phyloP scores from a whole-genome alignment of 1,140 invertebrate species.

The Propsilocerus akamusi region DNA sequence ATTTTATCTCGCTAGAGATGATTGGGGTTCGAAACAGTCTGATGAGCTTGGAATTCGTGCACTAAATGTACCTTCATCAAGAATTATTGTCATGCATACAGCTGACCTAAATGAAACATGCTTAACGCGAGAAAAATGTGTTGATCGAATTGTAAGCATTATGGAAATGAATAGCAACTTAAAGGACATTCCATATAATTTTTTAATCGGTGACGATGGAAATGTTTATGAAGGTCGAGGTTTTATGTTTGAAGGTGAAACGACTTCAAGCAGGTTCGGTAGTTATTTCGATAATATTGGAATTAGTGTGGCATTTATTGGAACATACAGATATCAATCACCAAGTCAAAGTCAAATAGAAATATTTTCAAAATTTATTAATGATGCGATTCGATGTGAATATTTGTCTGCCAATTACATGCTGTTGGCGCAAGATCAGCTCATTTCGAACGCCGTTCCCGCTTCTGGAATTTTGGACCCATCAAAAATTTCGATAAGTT shows the following conservation, averaged over 20 bases:
- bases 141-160: too few species aligned
- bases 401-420: neutral
- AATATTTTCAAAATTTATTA: neutral
- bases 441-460: neutral
- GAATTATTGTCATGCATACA: too few species aligned
- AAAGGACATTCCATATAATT: conserved; percentile 33
- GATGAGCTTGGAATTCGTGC: too few species aligned
- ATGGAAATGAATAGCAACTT: too few species aligned
- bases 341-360: neutral
- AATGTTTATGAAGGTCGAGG: conserved; percentile 35
- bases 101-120: too few species aligned
- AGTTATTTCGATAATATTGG: neutral
- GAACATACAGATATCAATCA: neutral
- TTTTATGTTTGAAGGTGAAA: conserved; percentile 30
- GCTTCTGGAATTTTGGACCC: neutral
- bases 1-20: too few species aligned
- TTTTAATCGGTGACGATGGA: conserved; percentile 37
- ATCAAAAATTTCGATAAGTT: neutral
- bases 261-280: conserved; percentile 16
- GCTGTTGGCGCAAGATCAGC: neutral
- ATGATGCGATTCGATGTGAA: neutral
- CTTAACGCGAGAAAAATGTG: too few species aligned
- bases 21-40: too few species aligned
- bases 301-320: neutral
- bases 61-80: too few species aligned